Conservation (phyloP, 92 coral and sea anemone species). For the Epizoanthus fatuus region DNA sequence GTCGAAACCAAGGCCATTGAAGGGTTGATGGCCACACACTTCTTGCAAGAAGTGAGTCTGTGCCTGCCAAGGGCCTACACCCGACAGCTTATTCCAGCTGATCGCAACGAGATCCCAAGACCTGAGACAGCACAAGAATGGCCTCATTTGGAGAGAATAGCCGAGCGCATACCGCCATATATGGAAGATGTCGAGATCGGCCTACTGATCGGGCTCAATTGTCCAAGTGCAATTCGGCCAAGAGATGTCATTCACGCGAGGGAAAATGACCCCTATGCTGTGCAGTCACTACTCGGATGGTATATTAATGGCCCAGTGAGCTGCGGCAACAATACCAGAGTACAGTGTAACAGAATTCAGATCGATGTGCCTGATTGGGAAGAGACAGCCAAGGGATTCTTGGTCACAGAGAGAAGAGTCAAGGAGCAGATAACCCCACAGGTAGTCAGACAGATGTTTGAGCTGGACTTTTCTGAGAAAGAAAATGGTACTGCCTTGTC, state of each 20-base stretch:
- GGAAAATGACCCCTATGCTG: not conserved
- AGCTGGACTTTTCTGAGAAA: slow-evolving; percentile 50
- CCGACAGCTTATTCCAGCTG: no score
- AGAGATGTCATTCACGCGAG: slow-evolving; percentile 57
- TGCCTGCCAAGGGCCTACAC: no score
- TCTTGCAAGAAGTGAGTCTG: no score
- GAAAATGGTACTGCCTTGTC: slow-evolving; percentile 34
- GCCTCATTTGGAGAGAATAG: not conserved
- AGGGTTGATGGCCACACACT: slow-evolving; percentile 4
- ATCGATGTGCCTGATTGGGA: not conserved
- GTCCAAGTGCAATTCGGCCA: slow-evolving; percentile 14
- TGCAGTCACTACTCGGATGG: no score
- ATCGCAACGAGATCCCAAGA: no score
- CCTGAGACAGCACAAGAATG: no score
- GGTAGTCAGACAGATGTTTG: not conserved
- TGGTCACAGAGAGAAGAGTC: slow-evolving; percentile 16
- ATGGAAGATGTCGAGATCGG: slow-evolving; percentile 72
- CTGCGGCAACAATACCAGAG: no score
- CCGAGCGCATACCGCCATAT: slow-evolving; percentile 46
- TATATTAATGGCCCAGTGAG: no score
- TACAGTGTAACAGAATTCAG: no score
- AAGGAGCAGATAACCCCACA: no score
- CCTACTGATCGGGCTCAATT: slow-evolving; percentile 52
- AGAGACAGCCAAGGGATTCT: no score
- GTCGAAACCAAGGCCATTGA: slow-evolving; percentile 47